These are phyloP conservation scores for Telenomus remus DNA, from an alignment of 1,140 invertebrate species.

Conservation along the genomic window DNA sequence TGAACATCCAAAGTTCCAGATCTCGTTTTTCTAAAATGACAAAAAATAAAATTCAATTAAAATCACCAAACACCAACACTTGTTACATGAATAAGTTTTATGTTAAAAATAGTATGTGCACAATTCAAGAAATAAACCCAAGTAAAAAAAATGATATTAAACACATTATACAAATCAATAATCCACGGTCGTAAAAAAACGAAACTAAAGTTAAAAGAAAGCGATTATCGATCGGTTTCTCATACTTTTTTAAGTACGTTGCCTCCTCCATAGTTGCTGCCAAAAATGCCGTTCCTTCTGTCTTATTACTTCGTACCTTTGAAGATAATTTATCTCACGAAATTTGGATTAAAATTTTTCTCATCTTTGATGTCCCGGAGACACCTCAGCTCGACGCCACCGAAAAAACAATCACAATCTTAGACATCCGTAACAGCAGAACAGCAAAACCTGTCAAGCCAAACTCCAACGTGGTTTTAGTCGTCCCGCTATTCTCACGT, in stretches of 20 bases:
- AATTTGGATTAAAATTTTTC: conserved; percentile 3
- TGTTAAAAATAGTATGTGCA: too few species aligned
- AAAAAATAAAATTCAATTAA: not conserved
- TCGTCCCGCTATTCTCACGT: conserved; percentile 3
- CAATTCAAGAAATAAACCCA: not conserved
- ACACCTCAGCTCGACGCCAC: conserved; percentile 4
- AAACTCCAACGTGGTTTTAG: conserved; percentile 1
- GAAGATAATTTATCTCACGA: too few species aligned
- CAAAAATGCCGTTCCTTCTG: not conserved
- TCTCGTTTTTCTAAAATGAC: conserved; percentile 83
- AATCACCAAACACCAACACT: conserved; percentile 4
- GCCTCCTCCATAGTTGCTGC: conserved; percentile 69
- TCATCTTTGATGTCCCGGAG: conserved; percentile 8
- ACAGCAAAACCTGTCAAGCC: conserved; percentile 23
- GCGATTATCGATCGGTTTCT: conserved; percentile 31
- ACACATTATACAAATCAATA: not conserved
- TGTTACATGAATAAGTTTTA: too few species aligned
- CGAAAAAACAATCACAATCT: conserved; percentile 19
- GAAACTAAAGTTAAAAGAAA: conserved; percentile 74
- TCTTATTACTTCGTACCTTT: not conserved
- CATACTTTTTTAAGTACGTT: conserved; percentile 71
- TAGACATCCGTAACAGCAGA: conserved; percentile 34
- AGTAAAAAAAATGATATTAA: conserved; percentile 4
- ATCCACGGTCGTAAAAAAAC: conserved; percentile 68
- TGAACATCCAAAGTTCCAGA: conserved; percentile 92